Base-by-base conservation (phyloP, 2,888 invertebrate genomes). In the Poecilobothrus nobilitatus region DNA sequence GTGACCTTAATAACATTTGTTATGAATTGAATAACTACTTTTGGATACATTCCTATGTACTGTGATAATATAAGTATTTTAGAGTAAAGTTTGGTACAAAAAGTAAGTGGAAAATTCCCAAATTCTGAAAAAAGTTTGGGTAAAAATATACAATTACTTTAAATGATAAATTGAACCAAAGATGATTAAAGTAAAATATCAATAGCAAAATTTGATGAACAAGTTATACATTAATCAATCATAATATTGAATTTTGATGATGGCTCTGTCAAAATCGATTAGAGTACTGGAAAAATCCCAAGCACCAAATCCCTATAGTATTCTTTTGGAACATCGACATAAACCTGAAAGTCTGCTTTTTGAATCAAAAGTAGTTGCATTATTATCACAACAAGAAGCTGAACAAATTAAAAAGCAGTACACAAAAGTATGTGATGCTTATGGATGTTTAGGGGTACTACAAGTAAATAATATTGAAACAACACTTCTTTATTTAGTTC, bases 231-330 rank as follows among this genome's bases (percentile, higher is more conserved):
- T 53, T 53, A n/a, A 18, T n/a, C 15, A 53, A 53, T 37, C 41
- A 41, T 18, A 53, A 53, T 53, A 53, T 53, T 53, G 53, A 6
- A 12, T 6, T 15, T 53, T 6, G 12, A 53, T 18, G 74, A 96
- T 96, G 96, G 94, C 95, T 78, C 92, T 97, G 91, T 94, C 94
- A 77, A 95, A 95, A 84, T 91, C 91, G 73, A 95, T 94, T 83
- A 89, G 94, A 75, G 90, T 96, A 74, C 87, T 92, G 76, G 94
- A 95, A 82, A 95, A 95, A 83, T 88, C 91, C 71, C 89, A 90
- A 74, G 90, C 92, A 61, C 91, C 92, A 68, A 90, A 88, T 79
- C 94, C 95, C 15, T 95, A 95, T 79, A 95, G 95, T 80, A 87
- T 97, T 71, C 86, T 97, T 73, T 83, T 97, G 76, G 95, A 96